These are phyloP conservation scores for Cephus pulcher DNA, from an alignment of 2,888 invertebrate species.

Conservation along the genomic window DNA sequence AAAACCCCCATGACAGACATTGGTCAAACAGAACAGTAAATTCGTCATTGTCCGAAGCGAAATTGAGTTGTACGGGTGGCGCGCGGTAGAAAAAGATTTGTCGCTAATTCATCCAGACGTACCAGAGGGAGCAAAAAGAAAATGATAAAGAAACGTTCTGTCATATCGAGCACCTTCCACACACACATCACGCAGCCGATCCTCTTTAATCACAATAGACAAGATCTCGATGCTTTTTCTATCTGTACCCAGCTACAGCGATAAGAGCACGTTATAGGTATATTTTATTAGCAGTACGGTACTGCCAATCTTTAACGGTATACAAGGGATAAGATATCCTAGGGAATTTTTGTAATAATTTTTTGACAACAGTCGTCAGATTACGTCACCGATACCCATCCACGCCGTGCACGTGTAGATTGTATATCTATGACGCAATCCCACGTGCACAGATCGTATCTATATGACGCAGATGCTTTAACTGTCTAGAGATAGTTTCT, in stretches of 20 bases:
- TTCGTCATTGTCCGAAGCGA: not conserved
- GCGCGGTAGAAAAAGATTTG: not conserved
- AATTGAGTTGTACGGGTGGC: not conserved
- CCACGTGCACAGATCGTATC: not conserved
- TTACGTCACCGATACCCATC: not conserved
- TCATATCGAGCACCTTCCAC: not conserved
- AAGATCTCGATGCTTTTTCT: not conserved
- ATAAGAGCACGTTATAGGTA: not conserved
- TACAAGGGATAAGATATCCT: not conserved
- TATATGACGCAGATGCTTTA: not conserved
- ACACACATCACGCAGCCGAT: no score
- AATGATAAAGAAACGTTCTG: not conserved
- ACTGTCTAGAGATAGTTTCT: constrained; percentile 48
- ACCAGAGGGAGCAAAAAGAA: not conserved
- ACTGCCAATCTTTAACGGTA: not conserved
- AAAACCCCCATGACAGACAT: not conserved
- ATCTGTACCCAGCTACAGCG: not conserved
- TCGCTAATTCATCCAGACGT: not conserved
- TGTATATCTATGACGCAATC: no score
- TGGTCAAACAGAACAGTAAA: not conserved
- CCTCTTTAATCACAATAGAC: not conserved
- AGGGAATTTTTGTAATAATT: not conserved
- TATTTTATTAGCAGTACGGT: not conserved
- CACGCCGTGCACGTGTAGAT: no score
- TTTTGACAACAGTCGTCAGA: no score